A percentile compares a stretch with the other conserved stretches of the same genome.
Evolutionary conservation across 2,888 invertebrate species (phyloP).

Genomic region (Dinocampus coccinellae): DNA sequence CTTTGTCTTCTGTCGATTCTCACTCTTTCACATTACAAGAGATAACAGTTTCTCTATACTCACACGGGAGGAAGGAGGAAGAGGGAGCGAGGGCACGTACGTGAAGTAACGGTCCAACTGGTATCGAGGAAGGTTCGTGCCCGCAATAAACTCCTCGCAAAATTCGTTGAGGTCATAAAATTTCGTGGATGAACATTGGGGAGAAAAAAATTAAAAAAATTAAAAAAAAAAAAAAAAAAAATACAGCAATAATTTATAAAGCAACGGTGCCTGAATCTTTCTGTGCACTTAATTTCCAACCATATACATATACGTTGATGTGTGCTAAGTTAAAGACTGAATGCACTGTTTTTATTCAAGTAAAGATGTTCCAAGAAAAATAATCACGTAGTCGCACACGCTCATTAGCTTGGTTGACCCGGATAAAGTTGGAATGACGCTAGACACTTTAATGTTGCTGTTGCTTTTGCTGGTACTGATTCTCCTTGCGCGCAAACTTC

Average conservation of each 20-base stretch:
- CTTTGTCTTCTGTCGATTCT: not conserved
- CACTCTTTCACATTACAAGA: constrained; percentile 3
- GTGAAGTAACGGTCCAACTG: constrained; percentile 30
- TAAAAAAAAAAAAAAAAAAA: not conserved
- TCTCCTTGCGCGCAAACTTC: constrained; percentile 7
- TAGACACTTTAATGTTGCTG: constrained; percentile 2
- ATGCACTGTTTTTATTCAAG: not conserved
- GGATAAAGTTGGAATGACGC: constrained; percentile 25
- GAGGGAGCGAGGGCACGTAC: constrained; percentile 29
- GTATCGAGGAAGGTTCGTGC: constrained; percentile 22
- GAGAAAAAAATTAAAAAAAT: not conserved
- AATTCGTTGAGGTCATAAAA: constrained; percentile 17
- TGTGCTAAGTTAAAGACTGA: not conserved
- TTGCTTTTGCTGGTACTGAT: constrained; percentile 3
- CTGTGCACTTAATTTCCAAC: not conserved
- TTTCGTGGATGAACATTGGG: constrained; percentile 2
- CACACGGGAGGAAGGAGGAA: too few relatives aligned
- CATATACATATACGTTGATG: not conserved
- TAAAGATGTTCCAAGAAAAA: constrained; percentile 15
- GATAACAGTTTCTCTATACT: constrained; percentile 23
- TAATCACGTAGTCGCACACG: constrained; percentile 8
- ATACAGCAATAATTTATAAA: not conserved
- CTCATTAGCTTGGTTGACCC: constrained; percentile 16
- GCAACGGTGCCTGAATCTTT: not conserved
- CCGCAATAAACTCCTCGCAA: constrained; percentile 16